phyloP scores from a whole-genome alignment of 1,140 invertebrate species.

The Olivierus martensii region DNA sequence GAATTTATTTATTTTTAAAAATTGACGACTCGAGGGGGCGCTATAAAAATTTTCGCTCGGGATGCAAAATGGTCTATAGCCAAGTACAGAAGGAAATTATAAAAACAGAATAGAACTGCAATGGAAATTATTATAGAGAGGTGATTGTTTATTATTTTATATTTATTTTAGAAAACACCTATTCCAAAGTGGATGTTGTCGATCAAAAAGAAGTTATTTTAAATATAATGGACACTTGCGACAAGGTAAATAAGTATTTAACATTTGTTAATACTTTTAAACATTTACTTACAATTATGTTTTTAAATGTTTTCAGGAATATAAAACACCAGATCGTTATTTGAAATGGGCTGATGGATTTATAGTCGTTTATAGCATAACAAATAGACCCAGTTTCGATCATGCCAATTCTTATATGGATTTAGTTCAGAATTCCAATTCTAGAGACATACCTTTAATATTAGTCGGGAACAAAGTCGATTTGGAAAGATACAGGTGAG shows the following conservation, averaged over 20 bases:
- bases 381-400: conserved; percentile 29
- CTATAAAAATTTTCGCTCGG: too few relatives aligned
- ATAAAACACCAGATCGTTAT: conserved; percentile 30
- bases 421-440: conserved; percentile 24
- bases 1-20: too few relatives aligned
- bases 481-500: conserved; percentile 34
- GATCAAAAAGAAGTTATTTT: conserved; percentile 30
- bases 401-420: conserved; percentile 30
- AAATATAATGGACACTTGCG: conserved; percentile 35
- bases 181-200: conserved; percentile 31
- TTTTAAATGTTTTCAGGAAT: conserved; percentile 13
- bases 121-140: too few relatives aligned
- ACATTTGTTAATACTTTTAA: not conserved
- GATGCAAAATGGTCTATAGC: too few relatives aligned
- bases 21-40: too few relatives aligned
- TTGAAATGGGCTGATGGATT: conserved; percentile 34
- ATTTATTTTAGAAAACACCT: conserved; percentile 31
- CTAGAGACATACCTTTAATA: conserved; percentile 29
- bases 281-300: too few relatives aligned
- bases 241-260: conserved; percentile 25
- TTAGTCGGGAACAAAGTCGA: conserved; percentile 36
- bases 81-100: too few relatives aligned
- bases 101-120: too few relatives aligned
- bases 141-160: too few relatives aligned
- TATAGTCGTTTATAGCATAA: conserved; percentile 33